Evolutionary conservation across 2,888 invertebrate species (phyloP).

Genomic region (Willowsia nigromaculata): DNA sequence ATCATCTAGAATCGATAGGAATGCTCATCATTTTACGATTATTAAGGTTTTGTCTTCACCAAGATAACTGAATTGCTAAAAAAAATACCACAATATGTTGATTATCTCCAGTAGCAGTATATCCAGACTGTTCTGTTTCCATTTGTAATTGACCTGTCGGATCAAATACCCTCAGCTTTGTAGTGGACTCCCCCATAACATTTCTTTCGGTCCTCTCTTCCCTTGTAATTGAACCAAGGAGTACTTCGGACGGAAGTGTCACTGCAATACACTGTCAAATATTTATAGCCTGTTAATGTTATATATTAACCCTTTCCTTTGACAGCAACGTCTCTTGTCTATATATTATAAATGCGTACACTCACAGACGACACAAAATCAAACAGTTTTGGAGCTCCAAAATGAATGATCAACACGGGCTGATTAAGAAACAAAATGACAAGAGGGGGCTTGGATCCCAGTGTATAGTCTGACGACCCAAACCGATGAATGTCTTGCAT

Average conservation of each 20-base stretch:
- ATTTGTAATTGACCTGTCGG: slow-evolving; percentile 58
- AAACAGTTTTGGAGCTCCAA: slow-evolving; percentile 69
- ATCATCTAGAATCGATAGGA: slow-evolving; percentile 52
- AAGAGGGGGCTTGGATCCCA: slow-evolving; percentile 61
- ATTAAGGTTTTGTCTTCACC: too few relatives aligned
- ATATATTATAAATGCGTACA: not conserved
- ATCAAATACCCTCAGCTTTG: slow-evolving; percentile 60
- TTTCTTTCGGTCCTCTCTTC: slow-evolving; percentile 61
- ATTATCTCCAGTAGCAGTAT: slow-evolving; percentile 67
- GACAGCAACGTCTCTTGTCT: not conserved
- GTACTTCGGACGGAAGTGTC: slow-evolving; percentile 69
- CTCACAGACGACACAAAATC: slow-evolving; percentile 70
- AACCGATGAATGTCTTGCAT: slow-evolving; percentile 62
- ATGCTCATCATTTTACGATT: too few relatives aligned
- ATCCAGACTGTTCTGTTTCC: slow-evolving; percentile 63
- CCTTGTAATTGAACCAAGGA: slow-evolving; percentile 70
- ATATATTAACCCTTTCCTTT: not conserved
- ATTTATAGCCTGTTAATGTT: not conserved
- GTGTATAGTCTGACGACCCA: slow-evolving; percentile 65
- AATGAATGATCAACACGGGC: slow-evolving; percentile 67
- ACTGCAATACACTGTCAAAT: slow-evolving; percentile 63
- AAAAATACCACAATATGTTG: slow-evolving; percentile 69
- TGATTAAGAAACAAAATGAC: slow-evolving; percentile 62
- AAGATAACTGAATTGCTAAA: too few relatives aligned
- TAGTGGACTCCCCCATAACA: slow-evolving; percentile 63